A percentile compares a stretch with the other conserved stretches of the same genome.
Evolutionary conservation across 53 echinoderm and acorn worm species (phyloP).

Genomic region (Holothuria scabra): DNA sequence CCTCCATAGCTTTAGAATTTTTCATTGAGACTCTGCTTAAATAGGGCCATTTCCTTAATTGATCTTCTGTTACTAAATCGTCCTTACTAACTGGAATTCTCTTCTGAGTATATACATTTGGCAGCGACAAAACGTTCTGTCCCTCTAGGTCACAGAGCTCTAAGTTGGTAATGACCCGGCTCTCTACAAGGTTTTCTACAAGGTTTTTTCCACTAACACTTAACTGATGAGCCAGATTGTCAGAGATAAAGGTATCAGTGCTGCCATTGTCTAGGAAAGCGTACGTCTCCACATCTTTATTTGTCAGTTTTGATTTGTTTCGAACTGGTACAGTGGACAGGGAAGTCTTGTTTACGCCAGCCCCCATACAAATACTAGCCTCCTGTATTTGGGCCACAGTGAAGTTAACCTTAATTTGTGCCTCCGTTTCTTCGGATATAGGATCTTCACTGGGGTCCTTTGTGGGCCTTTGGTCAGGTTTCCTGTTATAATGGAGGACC

Average conservation of each 20-base stretch:
- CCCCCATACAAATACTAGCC: slow-evolving; percentile 16
- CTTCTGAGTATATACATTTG: slow-evolving; percentile 34
- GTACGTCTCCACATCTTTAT: slow-evolving; percentile 61
- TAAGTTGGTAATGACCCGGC: neutral
- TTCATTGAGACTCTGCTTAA: slow-evolving; percentile 16
- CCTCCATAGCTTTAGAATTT: neutral
- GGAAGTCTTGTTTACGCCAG: neutral
- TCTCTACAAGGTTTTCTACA: slow-evolving; percentile 31
- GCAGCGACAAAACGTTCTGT: slow-evolving; percentile 26
- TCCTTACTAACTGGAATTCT: slow-evolving; percentile 36
- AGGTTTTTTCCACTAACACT: slow-evolving; percentile 20
- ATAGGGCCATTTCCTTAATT: slow-evolving; percentile 13
- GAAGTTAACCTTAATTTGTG: neutral
- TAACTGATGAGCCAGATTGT: slow-evolving; percentile 7
- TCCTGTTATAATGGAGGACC: slow-evolving; percentile 51
- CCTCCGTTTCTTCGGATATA: neutral
- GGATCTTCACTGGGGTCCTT: neutral
- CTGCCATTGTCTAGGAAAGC: slow-evolving; percentile 74
- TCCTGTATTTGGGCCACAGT: neutral
- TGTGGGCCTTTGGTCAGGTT: neutral
- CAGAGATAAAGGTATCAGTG: slow-evolving; percentile 34
- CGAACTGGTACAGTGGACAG: slow-evolving; percentile 44
- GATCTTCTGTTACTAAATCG: slow-evolving; percentile 28
- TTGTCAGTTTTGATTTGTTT: slow-evolving; percentile 8
- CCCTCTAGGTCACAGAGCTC: slow-evolving; percentile 49